Evolutionary conservation across 2,888 invertebrate species (phyloP), one percentile per base, ranked within the genome.

Genomic region (Amorpha juglandis): DNA sequence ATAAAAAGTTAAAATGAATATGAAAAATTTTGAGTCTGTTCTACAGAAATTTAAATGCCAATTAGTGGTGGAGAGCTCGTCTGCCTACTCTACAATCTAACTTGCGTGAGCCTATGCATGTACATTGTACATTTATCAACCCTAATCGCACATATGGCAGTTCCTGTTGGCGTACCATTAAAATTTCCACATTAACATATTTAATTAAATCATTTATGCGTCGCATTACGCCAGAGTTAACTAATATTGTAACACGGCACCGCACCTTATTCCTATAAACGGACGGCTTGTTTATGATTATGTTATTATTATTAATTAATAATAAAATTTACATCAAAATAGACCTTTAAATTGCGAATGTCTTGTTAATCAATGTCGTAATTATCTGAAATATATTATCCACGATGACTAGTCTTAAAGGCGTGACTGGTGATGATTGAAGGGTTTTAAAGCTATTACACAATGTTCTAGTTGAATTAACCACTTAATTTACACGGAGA

Each of bases 241-340:
- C 58, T 19, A 58, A 58, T 33, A 52, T 33, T 38, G 58, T 38
- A 35, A n/a, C 16, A 38, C 42, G 3, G 38, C 12, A 58, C 58
- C 58, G 58, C 58, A 58, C 58, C 58, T 58, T 42, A 42, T 58
- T 42, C 11, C 42, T 19, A 38, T 58, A 21, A 58, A 42, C 6
- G 58, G 55, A 38, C 38, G 35, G 38, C 42, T 58, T 58, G 42
- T 55, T 38, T 55, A 55, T 52, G 52, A 52, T 55, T 58, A 58
- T 58, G 42, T 58, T 58, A 58, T 58, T 58, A 58, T 58, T 58
- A 16, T 42, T 58, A 58, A 58, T 58, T 58, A 58, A 58, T 58
- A 58, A 58, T 58, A 58, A 58, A 58, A 58, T 58, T 58, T 58
- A 58, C 58, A 58, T 58, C 19, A 58, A 42, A 58, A 58, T 58